Percentiles rank a stretch among this genome's conserved stretches.
phyloP scores from a whole-genome alignment of 1,140 invertebrate species.

The Amphibalanus amphitrite region DNA sequence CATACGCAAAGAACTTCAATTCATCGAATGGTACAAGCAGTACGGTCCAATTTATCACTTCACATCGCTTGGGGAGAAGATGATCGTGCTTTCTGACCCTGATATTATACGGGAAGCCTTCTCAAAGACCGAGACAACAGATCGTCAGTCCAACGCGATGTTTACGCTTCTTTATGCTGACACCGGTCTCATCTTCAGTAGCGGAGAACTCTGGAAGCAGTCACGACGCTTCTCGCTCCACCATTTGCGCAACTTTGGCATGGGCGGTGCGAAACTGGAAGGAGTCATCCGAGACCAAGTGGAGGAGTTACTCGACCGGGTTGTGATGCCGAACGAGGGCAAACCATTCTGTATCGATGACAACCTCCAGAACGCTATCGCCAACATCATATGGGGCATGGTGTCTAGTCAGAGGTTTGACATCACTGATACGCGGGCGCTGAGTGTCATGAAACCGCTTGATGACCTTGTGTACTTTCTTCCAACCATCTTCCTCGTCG shows the following conservation, averaged over 20 bases:
- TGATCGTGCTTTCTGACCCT: background rate
- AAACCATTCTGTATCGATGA: slow-evolving; percentile 5
- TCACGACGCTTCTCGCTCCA: slow-evolving; percentile 23
- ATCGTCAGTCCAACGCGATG: background rate
- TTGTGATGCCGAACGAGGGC: background rate
- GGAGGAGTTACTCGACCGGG: slow-evolving; percentile 13
- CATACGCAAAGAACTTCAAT: too few species aligned
- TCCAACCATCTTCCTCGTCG: background rate
- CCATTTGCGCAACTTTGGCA: too few species aligned
- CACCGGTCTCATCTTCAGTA: slow-evolving; percentile 9
- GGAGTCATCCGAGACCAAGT: slow-evolving; percentile 24
- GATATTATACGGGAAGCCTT: background rate
- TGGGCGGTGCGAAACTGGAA: too few species aligned
- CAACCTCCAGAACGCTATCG: slow-evolving; percentile 15
- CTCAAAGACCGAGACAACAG: background rate
- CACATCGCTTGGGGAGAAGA: background rate
- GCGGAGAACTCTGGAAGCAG: slow-evolving; percentile 23
- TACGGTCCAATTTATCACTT: background rate
- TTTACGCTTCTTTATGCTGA: background rate
- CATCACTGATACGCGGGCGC: background rate
- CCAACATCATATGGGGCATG: slow-evolving; percentile 20
- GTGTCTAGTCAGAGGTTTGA: slow-evolving; percentile 11
- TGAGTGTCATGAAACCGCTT: background rate
- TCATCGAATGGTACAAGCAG: background rate
- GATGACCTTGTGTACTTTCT: background rate